A percentile compares a stretch with the other conserved stretches of the same genome.
Evolutionary conservation across 1,140 invertebrate species (phyloP).

Genomic region (Frieseomelitta varia): DNA sequence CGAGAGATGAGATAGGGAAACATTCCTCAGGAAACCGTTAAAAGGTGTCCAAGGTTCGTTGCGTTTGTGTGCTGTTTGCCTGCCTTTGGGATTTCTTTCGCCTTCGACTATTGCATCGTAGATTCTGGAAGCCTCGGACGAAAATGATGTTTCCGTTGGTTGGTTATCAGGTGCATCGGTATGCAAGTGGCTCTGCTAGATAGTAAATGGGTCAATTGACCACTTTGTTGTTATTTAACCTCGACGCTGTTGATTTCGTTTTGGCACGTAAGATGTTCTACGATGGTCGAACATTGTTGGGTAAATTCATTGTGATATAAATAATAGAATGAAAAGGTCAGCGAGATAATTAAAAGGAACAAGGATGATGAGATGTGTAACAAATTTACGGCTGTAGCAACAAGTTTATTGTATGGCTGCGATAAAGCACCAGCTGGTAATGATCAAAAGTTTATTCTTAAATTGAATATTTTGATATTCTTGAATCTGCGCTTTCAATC

Average conservation of each 20-base stretch:
- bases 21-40: slow-evolving; percentile 34
- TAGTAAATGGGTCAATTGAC: background rate
- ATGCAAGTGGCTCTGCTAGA: background rate
- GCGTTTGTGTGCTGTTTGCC: background rate
- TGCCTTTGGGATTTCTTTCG: background rate
- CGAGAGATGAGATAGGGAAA: slow-evolving; percentile 21
- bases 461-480: too few species aligned
- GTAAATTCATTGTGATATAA: background rate
- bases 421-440: background rate
- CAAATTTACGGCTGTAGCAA: background rate
- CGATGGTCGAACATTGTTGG: background rate
- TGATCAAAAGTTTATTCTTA: too few species aligned
- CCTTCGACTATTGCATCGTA: background rate
- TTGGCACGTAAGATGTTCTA: background rate
- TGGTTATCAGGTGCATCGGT: background rate
- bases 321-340: background rate
- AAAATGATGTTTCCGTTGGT: background rate
- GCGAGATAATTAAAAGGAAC: background rate
- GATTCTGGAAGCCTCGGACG: background rate
- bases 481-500: too few species aligned
- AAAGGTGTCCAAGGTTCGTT: slow-evolving; percentile 20
- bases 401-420: background rate
- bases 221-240: background rate
- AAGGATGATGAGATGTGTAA: background rate
- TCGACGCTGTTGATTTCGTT: background rate